phyloP scores from a whole-genome alignment of 1,140 invertebrate species.

The Aporrectodea caliginosa region DNA sequence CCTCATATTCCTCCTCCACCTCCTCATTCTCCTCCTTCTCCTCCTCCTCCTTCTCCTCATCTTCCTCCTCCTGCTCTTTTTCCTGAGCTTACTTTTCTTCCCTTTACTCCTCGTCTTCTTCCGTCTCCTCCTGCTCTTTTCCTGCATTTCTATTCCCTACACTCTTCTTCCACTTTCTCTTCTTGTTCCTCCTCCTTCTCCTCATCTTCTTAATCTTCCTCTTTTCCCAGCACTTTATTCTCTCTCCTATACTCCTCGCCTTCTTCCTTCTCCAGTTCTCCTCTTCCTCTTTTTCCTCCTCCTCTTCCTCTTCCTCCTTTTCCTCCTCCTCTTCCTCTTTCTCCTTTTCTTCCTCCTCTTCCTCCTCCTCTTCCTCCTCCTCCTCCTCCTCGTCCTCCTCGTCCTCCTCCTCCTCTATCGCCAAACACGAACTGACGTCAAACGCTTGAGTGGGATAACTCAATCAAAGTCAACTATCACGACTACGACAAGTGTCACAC shows the following conservation, averaged over 20 bases:
- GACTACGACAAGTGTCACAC: neutral
- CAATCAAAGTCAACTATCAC: neutral
- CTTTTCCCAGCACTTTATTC: neutral
- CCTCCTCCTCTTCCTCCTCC: conserved; percentile 41
- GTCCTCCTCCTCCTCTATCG: conserved; percentile 44
- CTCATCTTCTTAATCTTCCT: neutral
- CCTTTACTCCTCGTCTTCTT: neutral
- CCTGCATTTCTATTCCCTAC: too few relatives aligned
- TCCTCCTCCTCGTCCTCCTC: conserved; percentile 46
- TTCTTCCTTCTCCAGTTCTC: conserved; percentile 43
- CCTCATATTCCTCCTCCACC: neutral
- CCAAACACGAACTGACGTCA: conserved; percentile 33
- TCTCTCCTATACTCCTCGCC: conserved; percentile 45
- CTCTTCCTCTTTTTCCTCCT: conserved; percentile 42
- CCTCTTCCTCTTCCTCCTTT: conserved; percentile 46
- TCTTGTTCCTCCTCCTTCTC: neutral
- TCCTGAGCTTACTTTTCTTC: neutral
- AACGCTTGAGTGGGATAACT: neutral
- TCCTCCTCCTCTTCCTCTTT: conserved; percentile 37
- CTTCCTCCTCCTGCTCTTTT: neutral
- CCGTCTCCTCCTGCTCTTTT: conserved; percentile 10
- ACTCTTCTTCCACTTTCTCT: too few relatives aligned
- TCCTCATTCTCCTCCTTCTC: conserved; percentile 34
- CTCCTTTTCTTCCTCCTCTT: conserved; percentile 37
- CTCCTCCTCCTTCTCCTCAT: neutral